Base-by-base conservation (phyloP, 2,797 vertebrate genomes). In the Oophaga sylvatica region DNA sequence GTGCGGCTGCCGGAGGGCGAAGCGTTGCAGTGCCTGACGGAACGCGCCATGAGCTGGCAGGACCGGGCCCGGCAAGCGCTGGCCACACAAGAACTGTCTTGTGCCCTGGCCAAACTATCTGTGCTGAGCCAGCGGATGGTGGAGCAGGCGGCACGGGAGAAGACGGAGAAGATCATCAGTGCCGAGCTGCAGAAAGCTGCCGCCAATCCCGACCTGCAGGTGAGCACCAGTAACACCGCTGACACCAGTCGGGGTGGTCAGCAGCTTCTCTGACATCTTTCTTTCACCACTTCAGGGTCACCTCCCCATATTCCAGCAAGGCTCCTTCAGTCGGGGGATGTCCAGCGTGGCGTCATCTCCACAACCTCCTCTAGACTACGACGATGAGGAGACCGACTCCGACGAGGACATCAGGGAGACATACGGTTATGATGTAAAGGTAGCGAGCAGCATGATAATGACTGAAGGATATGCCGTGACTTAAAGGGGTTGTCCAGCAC, bases 41-140 rank as follows among this genome's bases (percentile, higher is more conserved):
- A 99, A 92, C 95, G 98, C 20, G 98, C 97, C 76, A 99, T 99
- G 98, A 96, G 97, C 91, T 99, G 98, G 98, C 98, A 99, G 95
- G 98, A 99, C 91, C 94, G 96, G n/a, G 98, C 98, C 0, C 96
- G 98, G 22, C 98, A 98, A 92, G 94, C 98, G 8, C 92, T 99
- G 83, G 98, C 98, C 90, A 99, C 98, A 0, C 96, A 98, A 0
- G 98, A 99, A 91, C 93, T 99, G 45, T 99, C 98, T 0, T 99
- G 98, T 0, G 98, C 98, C 0, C 91, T 99, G 91, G 98, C 98
- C 63, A 99, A 99, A 92, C 95, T 99, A 15, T 99, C 98, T 0
- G 97, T 99, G 80, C 95, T 99, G 87, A 99, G 98, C 90, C 98
- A 99, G 93, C 95, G 98, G 0, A 99, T 99, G 98, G 97, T 99